Conservation (phyloP, 2,113 vertebrate species). For the Myocastor coypus region DNA sequence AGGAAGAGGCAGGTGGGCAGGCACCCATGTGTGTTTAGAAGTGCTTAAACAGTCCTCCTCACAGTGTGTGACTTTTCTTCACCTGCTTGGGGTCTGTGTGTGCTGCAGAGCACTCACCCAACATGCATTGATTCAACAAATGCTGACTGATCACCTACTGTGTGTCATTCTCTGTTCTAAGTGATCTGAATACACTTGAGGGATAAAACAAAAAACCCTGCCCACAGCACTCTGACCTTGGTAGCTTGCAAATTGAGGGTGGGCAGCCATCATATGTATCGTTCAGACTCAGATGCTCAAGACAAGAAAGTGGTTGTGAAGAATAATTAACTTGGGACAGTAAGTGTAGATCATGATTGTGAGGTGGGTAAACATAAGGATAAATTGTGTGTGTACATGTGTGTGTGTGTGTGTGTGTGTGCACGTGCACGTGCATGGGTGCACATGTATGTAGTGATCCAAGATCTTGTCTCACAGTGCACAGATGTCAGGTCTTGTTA, state of each 20-base stretch:
- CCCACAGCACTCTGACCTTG: neutral
- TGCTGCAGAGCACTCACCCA: neutral
- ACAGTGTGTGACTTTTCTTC: neutral
- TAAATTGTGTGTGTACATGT: neutral
- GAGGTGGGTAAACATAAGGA: neutral
- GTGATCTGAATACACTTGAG: neutral
- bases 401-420: too few relatives aligned
- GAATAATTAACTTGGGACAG: neutral
- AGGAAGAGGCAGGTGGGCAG: neutral
- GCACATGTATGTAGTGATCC: fast-evolving
- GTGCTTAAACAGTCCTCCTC: neutral
- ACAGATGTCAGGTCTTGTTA: neutral
- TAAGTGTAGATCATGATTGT: neutral
- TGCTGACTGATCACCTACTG: neutral
- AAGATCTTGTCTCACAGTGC: neutral
- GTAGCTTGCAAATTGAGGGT: neutral
- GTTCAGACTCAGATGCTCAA: neutral
- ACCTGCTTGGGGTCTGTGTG: neutral
- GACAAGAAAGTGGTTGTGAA: neutral
- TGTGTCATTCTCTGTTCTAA: neutral
- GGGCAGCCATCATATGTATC: neutral
- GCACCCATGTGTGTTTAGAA: neutral
- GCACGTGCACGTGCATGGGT: too few relatives aligned
- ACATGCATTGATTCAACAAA: neutral
- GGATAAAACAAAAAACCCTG: neutral